Evolutionary conservation across 1,140 invertebrate species (phyloP).

Genomic region (Rhyacophila brunnea): DNA sequence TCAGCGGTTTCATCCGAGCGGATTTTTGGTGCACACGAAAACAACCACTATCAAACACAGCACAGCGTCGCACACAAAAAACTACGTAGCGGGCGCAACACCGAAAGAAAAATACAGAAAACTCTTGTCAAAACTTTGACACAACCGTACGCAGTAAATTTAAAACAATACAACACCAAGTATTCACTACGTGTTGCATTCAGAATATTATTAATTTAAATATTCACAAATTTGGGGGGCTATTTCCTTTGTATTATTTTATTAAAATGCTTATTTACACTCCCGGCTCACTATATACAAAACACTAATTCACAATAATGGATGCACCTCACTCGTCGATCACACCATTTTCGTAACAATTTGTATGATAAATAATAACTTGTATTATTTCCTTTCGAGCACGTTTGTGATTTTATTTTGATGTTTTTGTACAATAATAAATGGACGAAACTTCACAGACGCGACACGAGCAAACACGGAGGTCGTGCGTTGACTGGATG

Average conservation of each 20-base stretch:
- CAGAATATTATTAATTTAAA: no score
- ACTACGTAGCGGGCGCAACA: no score
- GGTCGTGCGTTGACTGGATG: constrained; percentile 18
- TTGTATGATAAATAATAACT: no score
- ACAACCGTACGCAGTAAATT: background rate
- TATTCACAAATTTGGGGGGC: no score
- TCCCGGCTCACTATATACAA: constrained; percentile 21
- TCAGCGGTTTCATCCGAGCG: constrained; percentile 68
- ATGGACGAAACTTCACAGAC: constrained; percentile 4
- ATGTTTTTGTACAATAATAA: background rate
- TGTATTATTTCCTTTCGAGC: no score
- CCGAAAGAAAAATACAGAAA: no score
- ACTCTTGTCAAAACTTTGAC: constrained; percentile 1
- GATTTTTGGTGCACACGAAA: constrained; percentile 29
- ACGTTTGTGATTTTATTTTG: no score
- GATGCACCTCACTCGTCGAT: constrained; percentile 2
- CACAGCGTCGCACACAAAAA: no score
- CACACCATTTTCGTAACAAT: constrained; percentile 29
- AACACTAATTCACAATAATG: constrained; percentile 35
- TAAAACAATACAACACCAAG: background rate
- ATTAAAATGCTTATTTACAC: constrained; percentile 7
- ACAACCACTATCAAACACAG: constrained; percentile 9
- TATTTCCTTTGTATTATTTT: no score
- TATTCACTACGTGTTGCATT: no score
- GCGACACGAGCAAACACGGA: constrained; percentile 25